phyloP scores from a whole-genome alignment of 1,140 invertebrate genomes.

The Brachionus sp. region DNA sequence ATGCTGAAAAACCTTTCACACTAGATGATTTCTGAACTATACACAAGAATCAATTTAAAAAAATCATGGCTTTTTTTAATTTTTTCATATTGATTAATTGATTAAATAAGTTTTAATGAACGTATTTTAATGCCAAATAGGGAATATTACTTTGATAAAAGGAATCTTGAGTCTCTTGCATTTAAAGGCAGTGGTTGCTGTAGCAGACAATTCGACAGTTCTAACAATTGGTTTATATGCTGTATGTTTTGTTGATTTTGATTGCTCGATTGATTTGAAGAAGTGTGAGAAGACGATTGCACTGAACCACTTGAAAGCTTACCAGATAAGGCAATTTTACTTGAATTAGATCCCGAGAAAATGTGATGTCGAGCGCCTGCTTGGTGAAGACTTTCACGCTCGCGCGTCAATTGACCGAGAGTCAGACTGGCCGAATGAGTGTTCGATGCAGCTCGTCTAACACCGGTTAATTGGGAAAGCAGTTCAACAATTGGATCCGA shows the following conservation, averaged over 20 bases:
- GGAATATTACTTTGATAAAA: constrained; percentile 31
- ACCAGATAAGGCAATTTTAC: background rate
- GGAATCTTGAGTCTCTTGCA: background rate
- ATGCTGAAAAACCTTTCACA: too few species aligned
- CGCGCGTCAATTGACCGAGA: background rate
- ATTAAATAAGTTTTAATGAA: background rate
- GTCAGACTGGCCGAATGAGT: background rate
- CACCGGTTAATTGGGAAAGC: constrained; percentile 82
- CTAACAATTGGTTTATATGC: constrained; percentile 4
- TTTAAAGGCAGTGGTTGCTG: background rate
- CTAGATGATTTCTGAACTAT: too few species aligned
- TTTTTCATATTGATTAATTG: too few species aligned
- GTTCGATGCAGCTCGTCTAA: constrained; percentile 64
- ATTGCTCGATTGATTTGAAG: background rate
- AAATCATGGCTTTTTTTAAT: background rate
- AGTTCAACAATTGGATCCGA: constrained; percentile 66
- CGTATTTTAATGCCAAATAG: background rate
- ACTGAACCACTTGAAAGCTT: background rate
- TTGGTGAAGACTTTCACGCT: constrained; percentile 32
- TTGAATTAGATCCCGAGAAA: background rate
- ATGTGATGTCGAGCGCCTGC: background rate
- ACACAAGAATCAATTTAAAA: background rate
- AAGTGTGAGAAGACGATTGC: background rate
- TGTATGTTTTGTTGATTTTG: background rate
- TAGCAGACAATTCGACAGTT: constrained; percentile 14